Evolutionary conservation across 2,113 vertebrate species (phyloP), one percentile per base, ranked within the genome.

Genomic region (Lamprologus tigripictilis): DNA sequence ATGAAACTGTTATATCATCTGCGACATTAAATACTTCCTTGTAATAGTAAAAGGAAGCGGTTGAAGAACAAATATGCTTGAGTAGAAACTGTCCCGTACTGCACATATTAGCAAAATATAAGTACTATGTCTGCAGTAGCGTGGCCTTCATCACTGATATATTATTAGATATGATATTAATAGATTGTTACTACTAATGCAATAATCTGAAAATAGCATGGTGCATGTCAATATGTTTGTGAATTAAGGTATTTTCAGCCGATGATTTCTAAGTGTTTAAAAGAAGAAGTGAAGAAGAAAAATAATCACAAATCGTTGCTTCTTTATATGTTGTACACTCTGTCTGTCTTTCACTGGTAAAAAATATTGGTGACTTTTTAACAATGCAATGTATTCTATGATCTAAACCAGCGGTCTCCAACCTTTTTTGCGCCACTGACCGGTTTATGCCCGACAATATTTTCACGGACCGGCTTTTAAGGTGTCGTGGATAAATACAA

Each of bases 1-100:
- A 85, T 82, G 55, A 85, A 68, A 57, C 28, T 31, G 53, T 83
- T 83, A 54, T 8, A 42, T 83, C 37, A 76, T 17, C 17, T 45
- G 53, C 35, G 21, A 79, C 45, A 73, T 84, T 53, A 80, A 84
- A 80, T 80, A 61, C 33, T 57, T 71, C 6, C 12, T 79, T 49
- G 42, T 55, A 42, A 83, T 19, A 31, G 45, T 35, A 42, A 68
- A 79, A 66, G 4, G n/a, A 10, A 54, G 21, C 4, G 2, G 19
- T 6, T 42, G 37, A 54, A 37, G 23, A 83, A 28, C 5, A 81
- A 55, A 55, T 81, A 8, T 2, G 40, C 35, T 57, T 14, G 33
- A 81, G 79, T 57, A 40, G 57, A 78, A 78, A 51, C 26, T 78
- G 26, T 51, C 45, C 26, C 3, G 7, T 33, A 33, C 8, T 83